Evolutionary conservation across 2,888 invertebrate genomes (phyloP).

Genomic region (Meliscaeva auricollis): DNA sequence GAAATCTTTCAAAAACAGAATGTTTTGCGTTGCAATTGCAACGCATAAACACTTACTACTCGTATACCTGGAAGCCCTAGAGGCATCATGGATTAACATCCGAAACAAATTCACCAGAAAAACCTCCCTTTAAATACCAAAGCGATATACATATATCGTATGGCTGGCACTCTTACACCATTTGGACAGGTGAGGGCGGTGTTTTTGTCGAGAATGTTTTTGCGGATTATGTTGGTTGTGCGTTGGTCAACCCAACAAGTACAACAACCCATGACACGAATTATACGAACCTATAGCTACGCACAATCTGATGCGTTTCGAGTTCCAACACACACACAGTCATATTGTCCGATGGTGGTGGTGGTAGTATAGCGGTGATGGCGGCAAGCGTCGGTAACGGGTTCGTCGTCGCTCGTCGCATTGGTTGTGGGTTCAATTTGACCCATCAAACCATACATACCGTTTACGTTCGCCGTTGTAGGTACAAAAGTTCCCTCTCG

Average conservation of each 20-base stretch:
- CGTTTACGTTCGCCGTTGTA: not conserved
- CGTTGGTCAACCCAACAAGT: slow-evolving; percentile 69
- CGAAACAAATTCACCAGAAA: slow-evolving; percentile 32
- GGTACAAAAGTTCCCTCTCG: not conserved
- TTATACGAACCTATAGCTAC: slow-evolving; percentile 46
- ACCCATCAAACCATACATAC: slow-evolving; percentile 3
- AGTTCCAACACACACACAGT: not conserved
- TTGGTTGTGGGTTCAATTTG: not conserved
- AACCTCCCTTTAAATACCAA: slow-evolving; percentile 7
- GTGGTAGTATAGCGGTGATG: not conserved
- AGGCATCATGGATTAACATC: slow-evolving; percentile 20
- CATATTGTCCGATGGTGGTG: not conserved
- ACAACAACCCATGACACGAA: slow-evolving; percentile 58
- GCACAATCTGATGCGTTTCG: not conserved
- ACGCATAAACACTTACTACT: not conserved
- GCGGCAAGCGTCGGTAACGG: not conserved
- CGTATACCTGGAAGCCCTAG: slow-evolving; percentile 8
- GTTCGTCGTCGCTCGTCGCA: too few species aligned
- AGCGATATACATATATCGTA: not conserved
- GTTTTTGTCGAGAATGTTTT: slow-evolving; percentile 21
- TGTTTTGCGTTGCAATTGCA: not conserved
- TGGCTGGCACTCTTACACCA: slow-evolving; percentile 1
- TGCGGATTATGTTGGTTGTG: slow-evolving; percentile 57
- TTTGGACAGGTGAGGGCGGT: slow-evolving; percentile 4
- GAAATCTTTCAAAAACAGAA: slow-evolving; percentile 22